Evolutionary conservation across 2,113 vertebrate genomes (phyloP), one percentile per base, ranked within the genome.

Genomic region (Melanerpes formicivorus): DNA sequence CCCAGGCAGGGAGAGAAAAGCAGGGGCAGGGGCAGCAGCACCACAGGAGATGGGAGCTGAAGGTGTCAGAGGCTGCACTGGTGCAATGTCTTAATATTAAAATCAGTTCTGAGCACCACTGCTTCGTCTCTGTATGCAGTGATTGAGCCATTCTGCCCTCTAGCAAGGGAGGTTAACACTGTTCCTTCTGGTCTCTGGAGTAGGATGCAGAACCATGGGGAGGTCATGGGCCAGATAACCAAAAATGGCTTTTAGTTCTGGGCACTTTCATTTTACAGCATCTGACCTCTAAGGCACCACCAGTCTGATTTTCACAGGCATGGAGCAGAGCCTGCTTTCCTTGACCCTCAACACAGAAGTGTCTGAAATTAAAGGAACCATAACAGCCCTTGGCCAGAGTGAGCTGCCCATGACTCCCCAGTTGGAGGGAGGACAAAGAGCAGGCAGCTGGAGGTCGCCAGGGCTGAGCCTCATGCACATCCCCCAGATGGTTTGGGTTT

Each of bases 201-300:
- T 52, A 71, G 88, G 66, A 91, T 1, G 1, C 80, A 65, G 90
- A 93, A 75, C 86, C 71, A 21, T 17, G 55, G 85, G 85, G 83
- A 80, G 92, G 93, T 88, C 88, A 94, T 62, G 88, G 92, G 86
- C 66, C 88, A 92, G 88, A 82, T 55, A 95, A 90, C 92, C 74
- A 90, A 93, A 95, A 90, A 84, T 29, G 84, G 55, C 78, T 95
- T 84, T 95, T 73, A 93, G 92, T 92, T 94, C 87, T 88, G 87
- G 84, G 74, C 58, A 32, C 86, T 91, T 88, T 71, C 90, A 90
- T 93, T 92, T 82, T 84, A 70, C 81, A 79, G 67, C n/a, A 18
- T 11, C 74, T 81, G 87, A 93, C 86, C 78, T 86, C 88, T 46
- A 80, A 70, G 77, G 65, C 69, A 66, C 52, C 29, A 52, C 72